Percentiles rank a stretch among this genome's conserved stretches.
phyloP scores from a whole-genome alignment of 1,140 invertebrate species.

The Notospermus geniculatus region DNA sequence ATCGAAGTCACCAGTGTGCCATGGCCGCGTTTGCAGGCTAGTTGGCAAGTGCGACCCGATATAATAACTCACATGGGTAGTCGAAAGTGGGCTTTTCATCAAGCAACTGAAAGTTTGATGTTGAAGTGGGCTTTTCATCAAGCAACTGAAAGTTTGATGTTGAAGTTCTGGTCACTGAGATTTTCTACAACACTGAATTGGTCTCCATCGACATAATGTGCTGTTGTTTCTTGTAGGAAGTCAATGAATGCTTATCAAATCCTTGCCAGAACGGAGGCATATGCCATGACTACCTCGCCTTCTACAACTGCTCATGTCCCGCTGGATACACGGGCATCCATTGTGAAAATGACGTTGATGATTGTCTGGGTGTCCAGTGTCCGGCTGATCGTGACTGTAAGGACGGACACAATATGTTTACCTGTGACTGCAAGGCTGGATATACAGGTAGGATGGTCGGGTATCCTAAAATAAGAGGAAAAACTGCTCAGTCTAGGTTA shows the following conservation, averaged over 20 bases:
- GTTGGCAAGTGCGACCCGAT: too few relatives aligned
- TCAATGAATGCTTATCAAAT: constrained; percentile 13
- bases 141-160: too few relatives aligned
- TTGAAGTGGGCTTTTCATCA: too few relatives aligned
- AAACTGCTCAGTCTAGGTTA: too few relatives aligned
- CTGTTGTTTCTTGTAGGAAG: neutral
- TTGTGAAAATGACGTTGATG: constrained; percentile 8
- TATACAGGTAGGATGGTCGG: constrained; percentile 2
- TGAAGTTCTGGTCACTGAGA: too few relatives aligned
- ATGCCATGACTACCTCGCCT: neutral
- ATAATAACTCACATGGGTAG: too few relatives aligned
- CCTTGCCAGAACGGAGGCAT: constrained; percentile 9
- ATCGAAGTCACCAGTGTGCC: too few relatives aligned
- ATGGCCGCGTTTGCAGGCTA: too few relatives aligned
- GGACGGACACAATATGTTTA: neutral
- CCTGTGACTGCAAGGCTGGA: constrained; percentile 1
- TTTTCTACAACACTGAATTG: neutral
- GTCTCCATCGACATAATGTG: neutral
- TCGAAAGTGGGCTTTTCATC: too few relatives aligned
- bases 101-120: too few relatives aligned
- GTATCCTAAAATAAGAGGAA: too few relatives aligned
- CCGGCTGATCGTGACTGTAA: constrained; percentile 1
- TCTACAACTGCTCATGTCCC: constrained; percentile 10
- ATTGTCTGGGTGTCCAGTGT: constrained; percentile 7
- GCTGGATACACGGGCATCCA: constrained; percentile 7